Evolutionary conservation across 2,797 vertebrate species (phyloP).

Genomic region (Nannoperca obscura): DNA sequence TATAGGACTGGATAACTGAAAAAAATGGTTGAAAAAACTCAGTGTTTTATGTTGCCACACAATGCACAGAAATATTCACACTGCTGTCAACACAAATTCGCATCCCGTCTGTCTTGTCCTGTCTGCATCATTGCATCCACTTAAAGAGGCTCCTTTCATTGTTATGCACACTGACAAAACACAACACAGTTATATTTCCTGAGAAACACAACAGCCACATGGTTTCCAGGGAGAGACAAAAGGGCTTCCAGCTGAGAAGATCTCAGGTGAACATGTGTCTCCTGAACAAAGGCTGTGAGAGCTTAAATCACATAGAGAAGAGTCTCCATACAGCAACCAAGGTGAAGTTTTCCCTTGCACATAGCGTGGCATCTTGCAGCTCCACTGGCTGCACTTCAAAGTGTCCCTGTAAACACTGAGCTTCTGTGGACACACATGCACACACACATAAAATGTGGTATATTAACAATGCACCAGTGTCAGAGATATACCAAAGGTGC

Average conservation of each 20-base stretch:
- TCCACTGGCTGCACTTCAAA: slow-evolving; percentile 14
- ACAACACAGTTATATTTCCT: slow-evolving; percentile 11
- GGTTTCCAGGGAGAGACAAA: not conserved
- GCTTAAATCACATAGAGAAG: slow-evolving; percentile 4
- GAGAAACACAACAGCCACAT: slow-evolving; percentile 14
- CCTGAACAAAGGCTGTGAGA: slow-evolving; percentile 6
- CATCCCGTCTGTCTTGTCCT: slow-evolving; percentile 18
- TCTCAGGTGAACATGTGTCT: slow-evolving; percentile 13
- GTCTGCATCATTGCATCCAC: slow-evolving; percentile 40
- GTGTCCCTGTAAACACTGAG: slow-evolving; percentile 25
- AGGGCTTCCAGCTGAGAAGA: not conserved
- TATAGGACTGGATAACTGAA: slow-evolving; percentile 5
- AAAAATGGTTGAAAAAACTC: not conserved
- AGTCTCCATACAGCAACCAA: slow-evolving; percentile 11
- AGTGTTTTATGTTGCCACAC: not conserved
- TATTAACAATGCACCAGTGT: slow-evolving; percentile 58
- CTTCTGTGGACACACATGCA: slow-evolving; percentile 9
- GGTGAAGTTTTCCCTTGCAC: slow-evolving; percentile 32
- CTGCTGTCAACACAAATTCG: slow-evolving; percentile 42
- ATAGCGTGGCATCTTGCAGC: slow-evolving; percentile 10
- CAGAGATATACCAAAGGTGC: slow-evolving; percentile 31
- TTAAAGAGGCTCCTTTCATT: slow-evolving; percentile 41
- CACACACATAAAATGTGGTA: slow-evolving; percentile 36
- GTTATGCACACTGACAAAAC: slow-evolving; percentile 33
- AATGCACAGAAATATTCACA: slow-evolving; percentile 24